These are phyloP conservation scores for Tretioscincus oriximinensis DNA, from an alignment of 2,113 vertebrate species.

Conservation along the genomic window DNA sequence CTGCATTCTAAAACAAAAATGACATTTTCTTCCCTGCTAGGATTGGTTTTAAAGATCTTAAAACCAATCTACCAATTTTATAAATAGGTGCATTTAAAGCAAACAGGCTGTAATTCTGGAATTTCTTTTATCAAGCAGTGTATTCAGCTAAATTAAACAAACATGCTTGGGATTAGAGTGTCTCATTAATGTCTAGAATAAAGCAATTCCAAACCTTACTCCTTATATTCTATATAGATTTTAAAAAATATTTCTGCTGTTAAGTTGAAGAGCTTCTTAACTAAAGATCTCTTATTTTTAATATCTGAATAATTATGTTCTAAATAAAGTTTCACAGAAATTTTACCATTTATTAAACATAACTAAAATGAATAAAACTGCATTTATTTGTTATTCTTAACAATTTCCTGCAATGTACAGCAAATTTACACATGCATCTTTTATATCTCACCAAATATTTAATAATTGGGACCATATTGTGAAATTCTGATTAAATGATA, in stretches of 20 bases:
- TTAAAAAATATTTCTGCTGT: neutral
- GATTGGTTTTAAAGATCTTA: neutral
- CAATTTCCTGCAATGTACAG: neutral
- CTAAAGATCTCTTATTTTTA: neutral
- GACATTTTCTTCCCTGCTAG: neutral
- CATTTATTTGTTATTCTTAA: neutral
- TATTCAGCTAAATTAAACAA: constrained; percentile 2
- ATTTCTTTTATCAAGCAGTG: neutral
- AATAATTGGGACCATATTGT: constrained; percentile 33
- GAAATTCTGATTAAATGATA: constrained; percentile 47
- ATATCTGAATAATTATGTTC: neutral
- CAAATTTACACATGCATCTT: neutral
- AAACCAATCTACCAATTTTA: neutral
- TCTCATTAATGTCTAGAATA: constrained; percentile 5
- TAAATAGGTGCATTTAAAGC: neutral
- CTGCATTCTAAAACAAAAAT: neutral
- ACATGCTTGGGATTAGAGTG: constrained; percentile 6
- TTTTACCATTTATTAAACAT: constrained; percentile 25
- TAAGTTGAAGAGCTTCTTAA: neutral
- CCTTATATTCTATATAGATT: constrained; percentile 21
- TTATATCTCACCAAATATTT: constrained; percentile 10
- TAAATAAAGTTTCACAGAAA: neutral
- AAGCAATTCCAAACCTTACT: constrained; percentile 30
- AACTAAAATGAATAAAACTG: constrained; percentile 18
- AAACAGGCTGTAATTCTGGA: neutral